Base-by-base conservation (phyloP, 2,888 invertebrate species). In the Agrotis clavis region DNA sequence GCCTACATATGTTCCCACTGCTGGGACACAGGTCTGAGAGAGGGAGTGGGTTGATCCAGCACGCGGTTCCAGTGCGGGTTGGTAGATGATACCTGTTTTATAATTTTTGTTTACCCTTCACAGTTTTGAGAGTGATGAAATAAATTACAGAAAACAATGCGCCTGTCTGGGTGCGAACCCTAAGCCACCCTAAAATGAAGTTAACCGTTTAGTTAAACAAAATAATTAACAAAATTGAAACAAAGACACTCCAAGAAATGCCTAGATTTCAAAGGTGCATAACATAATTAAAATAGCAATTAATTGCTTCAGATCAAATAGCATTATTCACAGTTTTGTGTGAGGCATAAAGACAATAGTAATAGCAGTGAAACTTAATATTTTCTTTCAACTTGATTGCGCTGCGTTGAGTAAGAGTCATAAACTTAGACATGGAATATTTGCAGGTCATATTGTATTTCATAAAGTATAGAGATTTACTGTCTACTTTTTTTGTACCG, bases 331-430 rank as follows among this genome's bases (percentile, higher is more conserved):
- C 60, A 51, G 68, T 66, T 69, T 72, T 73, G 65, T 81, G 80
- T 77, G 84, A 78, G 62, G 77, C 25, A 68, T 72, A 76, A 65
- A 80, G 59, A 84, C 84, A 84, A 84, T 84, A 77, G 79, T 62
- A 64, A 19, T 60, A 59, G 45, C 19, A 14, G 59, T 59, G 54
- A n/a, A 16, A 25, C 51, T 50, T 51, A 48, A n/a, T 30, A 60
- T 81, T 74, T 77, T 60, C 73, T 81, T 81, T 74, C 53, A 48
- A 77, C 47, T 30, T 48, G 56, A 74, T 81, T 82, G 77, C 80
- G 45, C 21, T 65, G 66, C 13, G 19, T 76, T 84, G 67, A 66
- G 71, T n/a, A 78, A 76, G 70, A 60, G 53, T 73, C 69, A 56
- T 59, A 57, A 51, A 56, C 21, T 21, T 56, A 59, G 59, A 21